phyloP scores from a whole-genome alignment of 2,797 vertebrate genomes.

The Diplodus puntazzo region DNA sequence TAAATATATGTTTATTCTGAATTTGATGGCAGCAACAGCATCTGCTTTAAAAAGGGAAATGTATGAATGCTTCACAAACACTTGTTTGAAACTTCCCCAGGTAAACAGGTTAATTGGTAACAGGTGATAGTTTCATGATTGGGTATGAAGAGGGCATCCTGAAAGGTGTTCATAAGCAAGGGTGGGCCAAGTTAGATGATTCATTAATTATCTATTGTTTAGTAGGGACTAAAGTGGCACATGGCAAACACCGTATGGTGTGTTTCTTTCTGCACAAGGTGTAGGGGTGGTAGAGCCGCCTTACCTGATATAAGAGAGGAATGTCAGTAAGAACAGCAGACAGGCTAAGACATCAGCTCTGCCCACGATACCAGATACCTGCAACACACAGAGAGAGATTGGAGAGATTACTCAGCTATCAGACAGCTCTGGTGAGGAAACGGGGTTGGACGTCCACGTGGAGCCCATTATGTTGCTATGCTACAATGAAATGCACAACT shows the following conservation, averaged over 20 bases:
- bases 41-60: no score
- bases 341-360: slow-evolving; percentile 95
- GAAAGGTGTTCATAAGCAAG: no score
- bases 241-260: background rate
- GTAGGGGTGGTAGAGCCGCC: slow-evolving; percentile 19
- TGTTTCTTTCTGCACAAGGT: background rate
- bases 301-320: slow-evolving; percentile 96
- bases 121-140: no score
- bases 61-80: no score
- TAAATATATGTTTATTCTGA: no score
- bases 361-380: slow-evolving; percentile 98
- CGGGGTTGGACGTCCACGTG: slow-evolving; percentile 10
- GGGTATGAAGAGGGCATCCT: no score
- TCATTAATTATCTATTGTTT: no score
- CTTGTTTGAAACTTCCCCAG: no score
- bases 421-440: slow-evolving; percentile 2
- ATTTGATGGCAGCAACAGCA: no score
- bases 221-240: no score
- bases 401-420: background rate
- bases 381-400: slow-evolving; percentile 51
- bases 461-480: slow-evolving; percentile 19
- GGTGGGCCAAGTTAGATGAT: no score
- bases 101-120: no score
- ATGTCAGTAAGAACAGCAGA: slow-evolving; percentile 94
- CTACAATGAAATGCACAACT: slow-evolving; percentile 18